These are phyloP conservation scores for Platyscelio sp. DNA, from an alignment of 2,888 invertebrate genomes.

Conservation along the genomic window DNA sequence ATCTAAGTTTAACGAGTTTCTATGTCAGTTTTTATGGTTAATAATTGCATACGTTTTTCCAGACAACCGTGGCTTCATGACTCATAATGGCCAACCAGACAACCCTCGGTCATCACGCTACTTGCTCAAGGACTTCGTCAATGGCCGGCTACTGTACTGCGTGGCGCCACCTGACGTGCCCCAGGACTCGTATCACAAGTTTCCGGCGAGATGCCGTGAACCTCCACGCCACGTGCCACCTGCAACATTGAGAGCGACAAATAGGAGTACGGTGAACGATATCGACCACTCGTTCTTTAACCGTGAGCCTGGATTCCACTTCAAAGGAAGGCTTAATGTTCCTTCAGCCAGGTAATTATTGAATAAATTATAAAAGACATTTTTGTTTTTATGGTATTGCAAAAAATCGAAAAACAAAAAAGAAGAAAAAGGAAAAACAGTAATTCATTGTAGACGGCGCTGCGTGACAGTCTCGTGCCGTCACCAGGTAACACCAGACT, in stretches of 20 bases:
- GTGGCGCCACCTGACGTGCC: constrained; percentile 91
- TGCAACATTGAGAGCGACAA: constrained; percentile 87
- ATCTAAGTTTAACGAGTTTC: too few relatives aligned
- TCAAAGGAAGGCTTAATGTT: constrained; percentile 67
- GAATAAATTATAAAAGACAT: too few relatives aligned
- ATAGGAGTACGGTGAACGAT: constrained; percentile 85
- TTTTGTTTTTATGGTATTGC: too few relatives aligned
- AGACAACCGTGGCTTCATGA: constrained; percentile 99
- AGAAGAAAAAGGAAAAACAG: too few relatives aligned
- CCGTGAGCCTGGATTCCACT: constrained; percentile 75
- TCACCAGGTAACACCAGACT: too few relatives aligned
- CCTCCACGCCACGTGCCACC: constrained; percentile 85
- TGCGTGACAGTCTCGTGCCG: too few relatives aligned
- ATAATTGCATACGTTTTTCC: constrained; percentile 40
- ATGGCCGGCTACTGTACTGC: constrained; percentile 94
- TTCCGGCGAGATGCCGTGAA: constrained; percentile 86
- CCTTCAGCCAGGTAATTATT: constrained; percentile 11
- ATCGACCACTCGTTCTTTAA: constrained; percentile 89
- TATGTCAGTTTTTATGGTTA: neutral
- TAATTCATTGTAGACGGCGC: too few relatives aligned
- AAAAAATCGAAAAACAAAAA: too few relatives aligned
- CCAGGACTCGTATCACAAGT: constrained; percentile 88
- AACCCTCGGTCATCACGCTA: constrained; percentile 95
- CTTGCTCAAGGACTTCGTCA: constrained; percentile 96
- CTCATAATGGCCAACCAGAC: constrained; percentile 97